These are phyloP conservation scores for Stegostoma tigrinum DNA, from an alignment of 2,113 vertebrate genomes.

Conservation along the genomic window DNA sequence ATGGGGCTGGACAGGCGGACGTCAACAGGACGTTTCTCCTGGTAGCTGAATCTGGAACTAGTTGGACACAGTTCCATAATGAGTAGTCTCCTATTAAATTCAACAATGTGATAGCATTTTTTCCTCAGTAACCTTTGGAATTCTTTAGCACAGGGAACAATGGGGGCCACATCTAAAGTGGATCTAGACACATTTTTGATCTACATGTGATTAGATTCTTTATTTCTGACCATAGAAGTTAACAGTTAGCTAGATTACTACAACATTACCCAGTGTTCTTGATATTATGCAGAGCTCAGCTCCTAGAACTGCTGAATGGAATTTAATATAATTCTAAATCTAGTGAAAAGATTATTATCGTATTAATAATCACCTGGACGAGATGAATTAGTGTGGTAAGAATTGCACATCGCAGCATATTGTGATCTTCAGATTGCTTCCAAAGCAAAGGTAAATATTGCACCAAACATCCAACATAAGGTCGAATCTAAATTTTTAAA, in stretches of 20 bases:
- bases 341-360: not conserved
- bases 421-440: slow-evolving; percentile 98
- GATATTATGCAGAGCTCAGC: not conserved
- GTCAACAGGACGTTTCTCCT: not conserved
- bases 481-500: slow-evolving; percentile 67
- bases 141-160: not conserved
- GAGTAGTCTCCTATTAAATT: not conserved
- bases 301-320: not conserved
- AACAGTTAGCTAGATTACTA: not conserved
- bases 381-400: slow-evolving; percentile 87
- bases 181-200: not conserved
- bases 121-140: not conserved
- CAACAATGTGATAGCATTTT: not conserved
- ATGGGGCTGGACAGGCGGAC: not conserved
- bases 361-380: slow-evolving; percentile 67
- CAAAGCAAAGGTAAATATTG: slow-evolving; percentile 94
- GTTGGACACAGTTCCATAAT: not conserved
- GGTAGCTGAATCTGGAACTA: not conserved
- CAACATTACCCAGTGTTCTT: not conserved
- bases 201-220: not conserved
- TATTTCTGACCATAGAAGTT: not conserved
- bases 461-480: slow-evolving; percentile 82
- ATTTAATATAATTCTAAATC: not conserved
- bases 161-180: not conserved
- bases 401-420: slow-evolving; percentile 97